phyloP scores from a whole-genome alignment of 1,140 invertebrate genomes.

The Drosophila repleta region DNA sequence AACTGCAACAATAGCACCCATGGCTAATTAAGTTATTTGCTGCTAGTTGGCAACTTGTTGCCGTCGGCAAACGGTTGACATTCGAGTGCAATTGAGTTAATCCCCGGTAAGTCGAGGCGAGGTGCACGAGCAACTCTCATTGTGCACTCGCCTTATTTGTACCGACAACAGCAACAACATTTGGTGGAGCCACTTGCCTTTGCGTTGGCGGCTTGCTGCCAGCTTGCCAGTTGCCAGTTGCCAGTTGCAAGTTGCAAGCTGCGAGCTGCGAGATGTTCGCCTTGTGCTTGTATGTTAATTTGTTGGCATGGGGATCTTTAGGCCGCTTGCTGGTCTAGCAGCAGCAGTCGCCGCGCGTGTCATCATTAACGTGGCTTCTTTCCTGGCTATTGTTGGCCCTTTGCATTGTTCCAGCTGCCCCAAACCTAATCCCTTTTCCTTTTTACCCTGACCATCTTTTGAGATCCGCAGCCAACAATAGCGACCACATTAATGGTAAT shows the following conservation, averaged over 20 bases:
- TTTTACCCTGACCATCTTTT: slow-evolving; percentile 37
- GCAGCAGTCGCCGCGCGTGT: slow-evolving; percentile 57
- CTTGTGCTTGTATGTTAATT: slow-evolving; percentile 75
- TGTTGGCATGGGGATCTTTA: slow-evolving; percentile 67
- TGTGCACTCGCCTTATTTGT: slow-evolving; percentile 77
- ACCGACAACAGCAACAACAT: slow-evolving; percentile 67
- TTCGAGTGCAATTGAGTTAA: slow-evolving; percentile 81
- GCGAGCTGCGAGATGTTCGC: slow-evolving; percentile 9
- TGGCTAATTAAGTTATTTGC: slow-evolving; percentile 79
- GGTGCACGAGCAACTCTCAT: slow-evolving; percentile 52
- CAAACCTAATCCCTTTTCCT: background rate
- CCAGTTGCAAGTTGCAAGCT: slow-evolving; percentile 10
- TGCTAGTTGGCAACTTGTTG: slow-evolving; percentile 78
- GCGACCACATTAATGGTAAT: slow-evolving; percentile 65
- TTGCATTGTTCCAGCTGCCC: slow-evolving; percentile 59
- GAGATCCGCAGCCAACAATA: slow-evolving; percentile 53
- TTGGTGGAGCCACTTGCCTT: slow-evolving; percentile 34
- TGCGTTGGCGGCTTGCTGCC: slow-evolving; percentile 43
- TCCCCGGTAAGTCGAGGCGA: slow-evolving; percentile 63
- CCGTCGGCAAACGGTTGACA: slow-evolving; percentile 73
- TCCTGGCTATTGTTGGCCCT: slow-evolving; percentile 53
- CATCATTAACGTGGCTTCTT: slow-evolving; percentile 74
- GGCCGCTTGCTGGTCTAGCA: slow-evolving; percentile 55
- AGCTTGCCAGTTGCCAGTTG: slow-evolving; percentile 26
- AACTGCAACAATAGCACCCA: slow-evolving; percentile 41